Conservation (phyloP, 1,140 invertebrate species). For the Trichonephila clavata region DNA sequence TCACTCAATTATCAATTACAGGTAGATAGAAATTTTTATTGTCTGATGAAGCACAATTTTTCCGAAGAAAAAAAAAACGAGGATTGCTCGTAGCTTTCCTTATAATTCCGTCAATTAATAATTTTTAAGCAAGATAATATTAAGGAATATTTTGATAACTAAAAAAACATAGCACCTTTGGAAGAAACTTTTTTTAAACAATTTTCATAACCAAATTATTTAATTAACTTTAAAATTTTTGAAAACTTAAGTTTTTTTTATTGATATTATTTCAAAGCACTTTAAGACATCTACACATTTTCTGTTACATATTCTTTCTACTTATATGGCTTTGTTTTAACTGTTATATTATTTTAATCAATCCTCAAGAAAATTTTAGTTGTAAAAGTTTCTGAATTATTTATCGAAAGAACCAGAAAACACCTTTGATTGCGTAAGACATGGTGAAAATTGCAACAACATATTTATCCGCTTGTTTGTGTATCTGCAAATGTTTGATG, state of each 20-base stretch:
- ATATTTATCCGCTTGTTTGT: not conserved
- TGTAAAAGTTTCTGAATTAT: too few relatives aligned
- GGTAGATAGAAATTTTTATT: constrained; percentile 13
- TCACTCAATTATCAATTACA: not conserved
- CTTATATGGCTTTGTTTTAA: too few relatives aligned
- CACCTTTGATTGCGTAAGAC: too few relatives aligned
- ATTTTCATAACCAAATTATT: too few relatives aligned
- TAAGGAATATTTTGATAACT: not conserved
- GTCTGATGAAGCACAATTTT: constrained; percentile 17
- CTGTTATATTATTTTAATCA: too few relatives aligned
- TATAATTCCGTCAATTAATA: not conserved
- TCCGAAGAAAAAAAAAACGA: not conserved
- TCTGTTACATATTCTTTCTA: too few relatives aligned
- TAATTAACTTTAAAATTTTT: too few relatives aligned
- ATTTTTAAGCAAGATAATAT: not conserved
- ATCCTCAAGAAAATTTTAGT: too few relatives aligned
- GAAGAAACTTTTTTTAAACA: not conserved
- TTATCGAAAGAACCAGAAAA: too few relatives aligned
- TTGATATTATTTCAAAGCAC: too few relatives aligned
- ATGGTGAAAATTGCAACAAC: not conserved
- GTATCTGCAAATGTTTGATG: not conserved
- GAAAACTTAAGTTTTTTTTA: too few relatives aligned
- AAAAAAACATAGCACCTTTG: not conserved
- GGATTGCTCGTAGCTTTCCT: not conserved
- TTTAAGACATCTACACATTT: too few relatives aligned